Conservation (phyloP, 2,888 invertebrate genomes). For the Ecdyonurus torrentis region DNA sequence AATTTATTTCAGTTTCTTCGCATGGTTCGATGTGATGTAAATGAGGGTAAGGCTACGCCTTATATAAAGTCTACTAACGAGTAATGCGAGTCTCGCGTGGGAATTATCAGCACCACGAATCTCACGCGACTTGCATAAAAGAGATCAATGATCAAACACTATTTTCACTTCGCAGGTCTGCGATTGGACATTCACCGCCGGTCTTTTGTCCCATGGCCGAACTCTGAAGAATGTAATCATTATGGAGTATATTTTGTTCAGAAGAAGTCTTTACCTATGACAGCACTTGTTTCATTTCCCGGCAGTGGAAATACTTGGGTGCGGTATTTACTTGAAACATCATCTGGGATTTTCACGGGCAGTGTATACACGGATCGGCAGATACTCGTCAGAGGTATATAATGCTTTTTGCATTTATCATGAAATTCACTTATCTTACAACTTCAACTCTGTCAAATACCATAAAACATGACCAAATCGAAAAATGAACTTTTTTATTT, state of each 20-base stretch:
- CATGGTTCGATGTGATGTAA: neutral
- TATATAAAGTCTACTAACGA: neutral
- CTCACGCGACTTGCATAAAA: neutral
- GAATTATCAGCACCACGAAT: neutral
- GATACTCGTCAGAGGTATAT: constrained; percentile 17
- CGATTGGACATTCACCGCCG: constrained; percentile 12
- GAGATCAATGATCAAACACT: neutral
- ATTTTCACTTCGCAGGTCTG: neutral
- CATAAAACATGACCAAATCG: no score
- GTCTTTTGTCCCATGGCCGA: constrained; percentile 16
- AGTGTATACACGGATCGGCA: constrained; percentile 20
- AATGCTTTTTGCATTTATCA: neutral
- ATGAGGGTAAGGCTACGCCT: neutral
- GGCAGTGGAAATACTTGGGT: constrained; percentile 23
- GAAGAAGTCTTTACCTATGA: constrained; percentile 17
- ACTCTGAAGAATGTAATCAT: constrained; percentile 16
- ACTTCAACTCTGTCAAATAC: no score
- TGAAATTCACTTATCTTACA: no score
- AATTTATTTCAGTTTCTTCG: no score
- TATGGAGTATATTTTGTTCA: constrained; percentile 18
- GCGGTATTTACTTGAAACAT: constrained; percentile 21
- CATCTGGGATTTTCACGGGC: constrained; percentile 22
- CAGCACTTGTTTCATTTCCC: constrained; percentile 20
- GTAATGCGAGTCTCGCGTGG: constrained; percentile 2
- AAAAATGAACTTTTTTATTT: neutral